Conservation (phyloP, 2,888 invertebrate species). For the Meloe dianella region DNA sequence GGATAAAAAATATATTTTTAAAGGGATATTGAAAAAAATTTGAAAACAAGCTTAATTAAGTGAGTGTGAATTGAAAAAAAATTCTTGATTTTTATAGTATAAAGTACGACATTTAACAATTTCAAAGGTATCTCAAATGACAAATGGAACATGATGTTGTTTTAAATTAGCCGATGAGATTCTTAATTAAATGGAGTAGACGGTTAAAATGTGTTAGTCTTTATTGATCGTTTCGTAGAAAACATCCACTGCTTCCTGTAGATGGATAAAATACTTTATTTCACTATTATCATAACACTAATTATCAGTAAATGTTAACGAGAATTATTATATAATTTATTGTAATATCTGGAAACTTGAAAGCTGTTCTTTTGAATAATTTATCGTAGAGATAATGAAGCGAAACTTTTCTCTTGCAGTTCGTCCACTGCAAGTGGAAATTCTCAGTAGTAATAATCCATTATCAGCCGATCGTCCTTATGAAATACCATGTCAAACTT, state of each 20-base stretch:
- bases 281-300: too few species aligned
- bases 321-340: neutral
- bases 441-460: slow-evolving; percentile 80
- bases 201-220: neutral
- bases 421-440: slow-evolving; percentile 79
- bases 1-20: too few species aligned
- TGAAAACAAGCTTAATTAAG: too few species aligned
- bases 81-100: too few species aligned
- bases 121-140: neutral
- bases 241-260: too few species aligned
- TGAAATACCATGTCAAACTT: slow-evolving; percentile 81
- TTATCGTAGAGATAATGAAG: neutral
- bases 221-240: too few species aligned
- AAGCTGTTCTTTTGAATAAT: neutral
- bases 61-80: too few species aligned
- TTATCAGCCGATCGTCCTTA: slow-evolving; percentile 83
- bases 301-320: too few species aligned
- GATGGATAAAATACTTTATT: too few species aligned
- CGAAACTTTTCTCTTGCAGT: slow-evolving; percentile 65
- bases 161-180: neutral
- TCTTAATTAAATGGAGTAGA: neutral
- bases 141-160: neutral
- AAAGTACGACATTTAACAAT: neutral
- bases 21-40: too few species aligned
- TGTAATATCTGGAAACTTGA: neutral